Evolutionary conservation across 2,113 vertebrate genomes (phyloP).

Genomic region (Prunella fulvescens): DNA sequence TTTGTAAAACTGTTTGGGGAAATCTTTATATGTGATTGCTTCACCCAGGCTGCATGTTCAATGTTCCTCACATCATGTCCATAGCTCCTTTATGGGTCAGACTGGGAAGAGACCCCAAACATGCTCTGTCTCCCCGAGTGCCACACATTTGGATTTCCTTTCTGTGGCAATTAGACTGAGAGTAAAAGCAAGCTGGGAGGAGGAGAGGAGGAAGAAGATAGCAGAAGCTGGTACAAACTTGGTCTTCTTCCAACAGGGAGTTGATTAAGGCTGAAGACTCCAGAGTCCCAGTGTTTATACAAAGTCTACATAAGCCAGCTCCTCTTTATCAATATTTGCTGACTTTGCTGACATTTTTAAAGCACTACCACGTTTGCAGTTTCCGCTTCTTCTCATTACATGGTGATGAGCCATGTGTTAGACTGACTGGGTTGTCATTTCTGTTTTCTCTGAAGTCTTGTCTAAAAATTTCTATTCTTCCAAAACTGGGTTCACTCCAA

Average conservation of each 20-base stretch:
- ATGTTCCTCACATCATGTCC: not conserved
- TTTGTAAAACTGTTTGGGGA: not conserved
- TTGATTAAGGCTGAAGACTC: not conserved
- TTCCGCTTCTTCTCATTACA: not conserved
- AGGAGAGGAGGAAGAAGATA: not conserved
- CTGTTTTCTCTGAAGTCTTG: not conserved
- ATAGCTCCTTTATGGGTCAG: not conserved
- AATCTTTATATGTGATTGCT: not conserved
- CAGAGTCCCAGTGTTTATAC: not conserved
- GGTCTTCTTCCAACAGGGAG: not conserved
- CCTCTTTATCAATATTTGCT: not conserved
- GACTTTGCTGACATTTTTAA: not conserved
- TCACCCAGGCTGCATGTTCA: not conserved
- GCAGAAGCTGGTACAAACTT: not conserved
- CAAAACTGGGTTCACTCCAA: not conserved
- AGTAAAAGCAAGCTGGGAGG: not conserved
- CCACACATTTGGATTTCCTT: not conserved
- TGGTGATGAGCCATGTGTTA: not conserved
- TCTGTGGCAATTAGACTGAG: not conserved
- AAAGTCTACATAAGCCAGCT: not conserved
- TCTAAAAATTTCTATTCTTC: not conserved
- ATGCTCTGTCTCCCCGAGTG: not conserved
- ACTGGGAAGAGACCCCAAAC: not conserved
- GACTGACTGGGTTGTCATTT: not conserved
- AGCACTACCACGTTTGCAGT: not conserved